Evolutionary conservation across 1,140 invertebrate species (phyloP).

Genomic region (Drosophila bocqueti): DNA sequence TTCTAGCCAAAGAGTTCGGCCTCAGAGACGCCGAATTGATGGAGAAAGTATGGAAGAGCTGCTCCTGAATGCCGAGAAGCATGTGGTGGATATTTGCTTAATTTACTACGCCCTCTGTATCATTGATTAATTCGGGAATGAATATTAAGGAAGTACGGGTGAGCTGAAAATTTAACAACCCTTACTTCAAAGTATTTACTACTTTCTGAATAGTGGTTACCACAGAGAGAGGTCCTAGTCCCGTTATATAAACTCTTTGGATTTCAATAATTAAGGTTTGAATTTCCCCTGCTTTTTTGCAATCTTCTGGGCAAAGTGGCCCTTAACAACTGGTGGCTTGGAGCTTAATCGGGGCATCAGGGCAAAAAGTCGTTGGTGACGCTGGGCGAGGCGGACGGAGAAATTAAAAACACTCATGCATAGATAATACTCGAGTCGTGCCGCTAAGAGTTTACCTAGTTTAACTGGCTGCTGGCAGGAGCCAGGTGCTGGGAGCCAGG

Average conservation of each 20-base stretch:
- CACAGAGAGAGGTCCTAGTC: background rate
- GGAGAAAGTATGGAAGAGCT: conserved; percentile 4
- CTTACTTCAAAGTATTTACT: background rate
- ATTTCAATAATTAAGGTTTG: conserved; percentile 21
- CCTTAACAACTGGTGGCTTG: conserved; percentile 28
- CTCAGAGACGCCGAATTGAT: background rate
- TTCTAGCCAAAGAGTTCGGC: conserved; percentile 20
- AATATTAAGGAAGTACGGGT: background rate
- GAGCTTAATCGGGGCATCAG: conserved; percentile 37
- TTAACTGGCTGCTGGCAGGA: conserved; percentile 13
- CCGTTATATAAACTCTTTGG: too few species aligned
- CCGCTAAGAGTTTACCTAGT: conserved; percentile 45
- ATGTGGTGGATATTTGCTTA: conserved; percentile 9
- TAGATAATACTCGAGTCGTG: conserved; percentile 58
- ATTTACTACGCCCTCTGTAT: conserved; percentile 3
- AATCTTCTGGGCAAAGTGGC: conserved; percentile 10
- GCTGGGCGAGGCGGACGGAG: conserved; percentile 11
- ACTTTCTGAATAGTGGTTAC: background rate
- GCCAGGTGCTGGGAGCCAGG: conserved; percentile 18
- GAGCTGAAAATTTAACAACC: background rate
- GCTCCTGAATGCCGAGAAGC: background rate
- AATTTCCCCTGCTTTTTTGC: background rate
- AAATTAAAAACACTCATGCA: conserved; percentile 70
- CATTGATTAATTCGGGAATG: background rate
- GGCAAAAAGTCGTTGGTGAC: conserved; percentile 6